Percentiles rank a stretch among this genome's conserved stretches.
Conservation (phyloP, 2,888 invertebrate species). For the Brenthis hecate region DNA sequence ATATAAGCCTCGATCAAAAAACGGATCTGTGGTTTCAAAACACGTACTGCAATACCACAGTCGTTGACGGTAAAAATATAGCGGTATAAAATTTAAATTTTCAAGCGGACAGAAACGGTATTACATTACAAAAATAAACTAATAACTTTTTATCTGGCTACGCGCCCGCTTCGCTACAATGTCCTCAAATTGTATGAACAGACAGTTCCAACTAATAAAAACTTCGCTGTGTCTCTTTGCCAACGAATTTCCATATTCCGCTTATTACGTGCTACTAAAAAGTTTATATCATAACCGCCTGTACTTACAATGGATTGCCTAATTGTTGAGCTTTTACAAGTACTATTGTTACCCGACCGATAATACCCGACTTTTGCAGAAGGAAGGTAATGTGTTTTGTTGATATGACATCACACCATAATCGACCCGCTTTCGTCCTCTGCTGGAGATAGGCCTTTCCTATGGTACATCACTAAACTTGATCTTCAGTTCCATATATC, state of each 20-base stretch:
- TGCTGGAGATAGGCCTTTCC: no score
- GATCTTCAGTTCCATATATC: no score
- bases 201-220: constrained; percentile 36
- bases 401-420: no score
- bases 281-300: constrained; percentile 25
- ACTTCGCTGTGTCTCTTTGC: constrained; percentile 35
- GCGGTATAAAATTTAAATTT: no score
- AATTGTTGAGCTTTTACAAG: constrained; percentile 11
- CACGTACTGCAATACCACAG: no score
- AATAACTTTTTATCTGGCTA: constrained; percentile 26
- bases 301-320: background rate
- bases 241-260: constrained; percentile 35
- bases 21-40: no score
- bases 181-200: constrained; percentile 35
- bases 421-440: no score
- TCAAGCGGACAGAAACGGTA: constrained; percentile 2
- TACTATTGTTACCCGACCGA: background rate
- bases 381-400: background rate
- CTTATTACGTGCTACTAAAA: constrained; percentile 34
- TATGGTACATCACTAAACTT: no score
- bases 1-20: no score
- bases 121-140: constrained; percentile 25
- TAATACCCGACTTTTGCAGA: background rate
- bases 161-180: constrained; percentile 31
- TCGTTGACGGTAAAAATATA: no score